Evolutionary conservation across 1,140 invertebrate genomes (phyloP).

Genomic region (Ceratina calcarata): DNA sequence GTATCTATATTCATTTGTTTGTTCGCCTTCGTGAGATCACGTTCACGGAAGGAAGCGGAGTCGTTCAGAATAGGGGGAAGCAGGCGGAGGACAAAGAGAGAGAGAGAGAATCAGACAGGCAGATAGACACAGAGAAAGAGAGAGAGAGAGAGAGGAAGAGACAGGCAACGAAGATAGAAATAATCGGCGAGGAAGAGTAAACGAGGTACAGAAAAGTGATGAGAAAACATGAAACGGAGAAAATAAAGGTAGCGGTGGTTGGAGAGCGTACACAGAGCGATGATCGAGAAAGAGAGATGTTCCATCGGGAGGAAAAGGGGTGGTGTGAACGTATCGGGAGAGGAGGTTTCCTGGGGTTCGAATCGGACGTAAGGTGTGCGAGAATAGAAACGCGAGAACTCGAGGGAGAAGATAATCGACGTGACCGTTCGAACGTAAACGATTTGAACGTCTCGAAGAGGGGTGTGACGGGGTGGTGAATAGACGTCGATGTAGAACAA

Average conservation of each 20-base stretch:
- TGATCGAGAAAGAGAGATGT: background rate
- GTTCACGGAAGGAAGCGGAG: constrained; percentile 42
- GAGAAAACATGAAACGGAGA: background rate
- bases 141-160: constrained; percentile 20
- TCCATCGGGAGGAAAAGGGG: too few relatives aligned
- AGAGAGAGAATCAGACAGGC: constrained; percentile 18
- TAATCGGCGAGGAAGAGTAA: background rate
- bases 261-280: background rate
- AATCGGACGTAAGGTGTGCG: background rate
- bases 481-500: constrained; percentile 29
- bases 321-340: too few relatives aligned
- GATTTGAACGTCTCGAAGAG: constrained; percentile 19
- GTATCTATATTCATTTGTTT: constrained; percentile 43
- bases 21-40: constrained; percentile 50
- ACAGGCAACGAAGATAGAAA: constrained; percentile 19
- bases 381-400: background rate
- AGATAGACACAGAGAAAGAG: constrained; percentile 8
- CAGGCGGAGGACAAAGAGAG: constrained; percentile 31
- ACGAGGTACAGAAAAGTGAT: background rate
- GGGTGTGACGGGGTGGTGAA: background rate
- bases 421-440: constrained; percentile 31
- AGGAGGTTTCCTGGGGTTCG: background rate
- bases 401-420: background rate
- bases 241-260: background rate
- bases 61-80: constrained; percentile 33